phyloP scores from a whole-genome alignment of 2,888 invertebrate genomes.

The Caenorhabditis uteleia region DNA sequence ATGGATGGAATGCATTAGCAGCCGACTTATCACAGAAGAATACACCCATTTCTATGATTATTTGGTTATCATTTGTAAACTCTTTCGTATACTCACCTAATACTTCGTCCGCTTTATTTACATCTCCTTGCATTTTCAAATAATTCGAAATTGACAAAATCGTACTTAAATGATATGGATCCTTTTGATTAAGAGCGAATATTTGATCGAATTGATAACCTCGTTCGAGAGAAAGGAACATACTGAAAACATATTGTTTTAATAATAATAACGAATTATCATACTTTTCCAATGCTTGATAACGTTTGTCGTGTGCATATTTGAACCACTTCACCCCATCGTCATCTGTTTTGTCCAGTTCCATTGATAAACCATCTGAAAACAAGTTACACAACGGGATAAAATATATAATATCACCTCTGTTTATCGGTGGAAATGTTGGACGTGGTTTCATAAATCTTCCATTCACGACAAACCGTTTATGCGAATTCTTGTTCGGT shows the following conservation, averaged over 20 bases:
- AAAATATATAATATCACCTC: no score
- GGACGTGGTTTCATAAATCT: constrained; percentile 48
- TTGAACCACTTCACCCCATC: constrained; percentile 32
- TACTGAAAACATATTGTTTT: constrained; percentile 4
- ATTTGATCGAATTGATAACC: constrained; percentile 14
- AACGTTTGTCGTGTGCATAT: constrained; percentile 34
- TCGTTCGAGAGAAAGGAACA: constrained; percentile 33
- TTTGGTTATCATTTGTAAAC: neutral
- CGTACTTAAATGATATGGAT: constrained; percentile 59
- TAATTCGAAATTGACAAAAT: constrained; percentile 56
- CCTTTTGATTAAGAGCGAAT: no score
- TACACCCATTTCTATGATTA: constrained; percentile 26
- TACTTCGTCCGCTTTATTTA: constrained; percentile 47
- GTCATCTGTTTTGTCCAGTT: constrained; percentile 16
- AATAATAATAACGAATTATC: neutral
- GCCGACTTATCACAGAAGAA: constrained; percentile 11
- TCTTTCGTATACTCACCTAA: constrained; percentile 46
- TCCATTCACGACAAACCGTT: no score
- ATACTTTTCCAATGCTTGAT: constrained; percentile 33
- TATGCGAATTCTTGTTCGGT: no score
- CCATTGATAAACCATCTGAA: constrained; percentile 53
- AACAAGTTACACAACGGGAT: no score
- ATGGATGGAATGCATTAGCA: constrained; percentile 77
- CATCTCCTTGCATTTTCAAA: constrained; percentile 56
- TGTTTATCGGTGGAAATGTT: constrained; percentile 46